phyloP scores from a whole-genome alignment of 1,140 invertebrate genomes.

The Ctenoplectra terminalis region DNA sequence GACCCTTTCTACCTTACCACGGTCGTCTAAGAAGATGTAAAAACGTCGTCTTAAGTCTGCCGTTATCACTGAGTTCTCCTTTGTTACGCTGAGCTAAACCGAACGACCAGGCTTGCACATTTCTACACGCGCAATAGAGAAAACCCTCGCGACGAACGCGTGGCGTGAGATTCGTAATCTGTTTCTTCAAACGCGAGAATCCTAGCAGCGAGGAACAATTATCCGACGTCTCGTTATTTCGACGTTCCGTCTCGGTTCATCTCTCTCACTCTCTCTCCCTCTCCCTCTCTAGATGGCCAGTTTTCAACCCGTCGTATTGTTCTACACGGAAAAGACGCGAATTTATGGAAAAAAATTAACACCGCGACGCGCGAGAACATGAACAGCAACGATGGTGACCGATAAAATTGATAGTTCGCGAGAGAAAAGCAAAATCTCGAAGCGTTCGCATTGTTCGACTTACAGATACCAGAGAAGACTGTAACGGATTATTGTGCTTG shows the following conservation, averaged over 20 bases:
- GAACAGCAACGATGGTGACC: slow-evolving; percentile 7
- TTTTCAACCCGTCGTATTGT: slow-evolving; percentile 33
- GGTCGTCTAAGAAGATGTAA: not conserved
- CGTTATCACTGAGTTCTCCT: not conserved
- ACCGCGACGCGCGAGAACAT: not conserved
- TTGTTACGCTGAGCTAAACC: not conserved
- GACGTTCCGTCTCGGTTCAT: not conserved
- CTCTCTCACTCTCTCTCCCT: too few species aligned
- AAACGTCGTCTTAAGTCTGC: not conserved
- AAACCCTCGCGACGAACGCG: not conserved
- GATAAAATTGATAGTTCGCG: slow-evolving; percentile 34
- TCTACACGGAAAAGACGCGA: not conserved
- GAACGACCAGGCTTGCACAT: too few species aligned
- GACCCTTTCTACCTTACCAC: too few species aligned
- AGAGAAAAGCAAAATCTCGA: slow-evolving; percentile 2
- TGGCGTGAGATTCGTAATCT: not conserved
- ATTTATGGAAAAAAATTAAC: slow-evolving; percentile 32
- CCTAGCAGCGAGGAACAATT: not conserved
- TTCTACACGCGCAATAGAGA: not conserved
- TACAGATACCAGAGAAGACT: not conserved
- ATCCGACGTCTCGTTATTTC: slow-evolving; percentile 19
- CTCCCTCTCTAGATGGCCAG: too few species aligned
- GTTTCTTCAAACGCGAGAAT: not conserved
- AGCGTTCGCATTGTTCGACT: not conserved
- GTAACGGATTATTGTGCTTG: not conserved